Percentiles rank a stretch among this genome's conserved stretches.
Conservation (phyloP, 2,888 invertebrate species). For the Acronicta aceris region DNA sequence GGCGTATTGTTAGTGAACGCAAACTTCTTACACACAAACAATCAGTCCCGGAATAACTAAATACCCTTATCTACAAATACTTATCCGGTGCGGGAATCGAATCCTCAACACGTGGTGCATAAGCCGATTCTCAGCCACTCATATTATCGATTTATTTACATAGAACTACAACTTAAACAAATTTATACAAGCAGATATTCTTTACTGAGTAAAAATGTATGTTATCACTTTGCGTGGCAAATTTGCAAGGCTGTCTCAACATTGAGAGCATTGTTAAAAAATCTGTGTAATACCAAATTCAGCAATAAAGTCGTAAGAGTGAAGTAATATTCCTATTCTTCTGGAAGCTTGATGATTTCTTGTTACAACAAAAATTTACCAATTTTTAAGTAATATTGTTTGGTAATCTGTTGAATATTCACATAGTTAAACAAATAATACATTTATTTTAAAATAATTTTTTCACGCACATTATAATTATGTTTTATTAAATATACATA, state of each 20-base stretch:
- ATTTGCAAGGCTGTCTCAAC: constrained; percentile 39
- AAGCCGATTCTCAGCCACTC: too few species aligned
- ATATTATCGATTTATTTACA: too few species aligned
- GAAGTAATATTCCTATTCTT: constrained; percentile 51
- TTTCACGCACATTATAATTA: constrained; percentile 21
- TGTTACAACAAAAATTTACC: constrained; percentile 36
- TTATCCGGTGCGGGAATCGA: too few species aligned
- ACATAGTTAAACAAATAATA: constrained; percentile 7
- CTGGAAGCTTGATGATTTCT: constrained; percentile 43
- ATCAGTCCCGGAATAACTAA: too few species aligned
- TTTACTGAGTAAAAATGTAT: constrained; percentile 2
- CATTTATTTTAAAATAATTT: constrained; percentile 4
- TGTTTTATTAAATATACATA: neutral
- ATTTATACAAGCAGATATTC: constrained; percentile 5
- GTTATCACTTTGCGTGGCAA: constrained; percentile 23
- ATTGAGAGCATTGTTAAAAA: constrained; percentile 52
- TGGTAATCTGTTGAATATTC: constrained; percentile 37
- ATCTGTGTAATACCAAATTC: constrained; percentile 48
- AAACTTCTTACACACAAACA: too few species aligned
- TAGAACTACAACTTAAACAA: too few species aligned
- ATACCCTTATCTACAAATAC: too few species aligned
- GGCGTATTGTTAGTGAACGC: too few species aligned
- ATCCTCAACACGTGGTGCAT: too few species aligned
- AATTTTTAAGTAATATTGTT: constrained; percentile 40
- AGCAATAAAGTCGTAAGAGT: constrained; percentile 52